phyloP scores from a whole-genome alignment of 2,888 invertebrate genomes.

The Dorcus hopei region DNA sequence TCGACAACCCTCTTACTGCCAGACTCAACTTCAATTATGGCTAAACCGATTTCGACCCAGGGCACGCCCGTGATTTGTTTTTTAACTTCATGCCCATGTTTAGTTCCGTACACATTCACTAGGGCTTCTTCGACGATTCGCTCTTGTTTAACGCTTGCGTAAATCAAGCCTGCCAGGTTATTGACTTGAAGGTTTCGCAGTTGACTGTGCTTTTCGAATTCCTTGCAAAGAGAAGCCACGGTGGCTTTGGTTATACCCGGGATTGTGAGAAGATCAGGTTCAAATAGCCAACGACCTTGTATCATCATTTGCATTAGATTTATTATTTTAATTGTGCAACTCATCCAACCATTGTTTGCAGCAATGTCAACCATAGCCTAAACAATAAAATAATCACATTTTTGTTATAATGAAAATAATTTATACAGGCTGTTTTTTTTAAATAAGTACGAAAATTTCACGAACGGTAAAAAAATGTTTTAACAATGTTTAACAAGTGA shows the following conservation, averaged over 20 bases:
- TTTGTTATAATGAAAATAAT: not conserved
- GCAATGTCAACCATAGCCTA: conserved; percentile 95
- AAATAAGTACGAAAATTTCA: no score
- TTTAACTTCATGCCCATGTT: conserved; percentile 33
- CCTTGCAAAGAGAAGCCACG: conserved; percentile 57
- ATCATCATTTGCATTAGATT: conserved; percentile 84
- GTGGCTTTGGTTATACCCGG: conserved; percentile 71
- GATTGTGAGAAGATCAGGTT: conserved; percentile 70
- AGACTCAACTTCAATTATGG: conserved; percentile 17
- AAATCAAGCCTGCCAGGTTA: conserved; percentile 52
- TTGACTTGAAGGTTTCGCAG: conserved; percentile 14
- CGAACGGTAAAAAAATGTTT: no score
- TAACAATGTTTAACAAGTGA: no score
- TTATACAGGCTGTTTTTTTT: not conserved
- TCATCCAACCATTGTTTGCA: conserved; percentile 88
- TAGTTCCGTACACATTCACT: conserved; percentile 30
- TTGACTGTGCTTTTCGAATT: conserved; percentile 38
- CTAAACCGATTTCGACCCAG: conserved; percentile 34
- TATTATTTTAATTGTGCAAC: conserved; percentile 73
- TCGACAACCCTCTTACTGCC: conserved; percentile 15
- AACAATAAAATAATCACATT: conserved; percentile 16
- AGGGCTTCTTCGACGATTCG: conserved; percentile 38
- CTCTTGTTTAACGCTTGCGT: conserved; percentile 59
- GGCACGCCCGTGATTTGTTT: conserved; percentile 39
- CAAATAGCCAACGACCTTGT: conserved; percentile 85